Percentiles rank a stretch among this genome's conserved stretches.
Conservation (phyloP, 2,797 vertebrate genomes). For the Sebastes itinus region DNA sequence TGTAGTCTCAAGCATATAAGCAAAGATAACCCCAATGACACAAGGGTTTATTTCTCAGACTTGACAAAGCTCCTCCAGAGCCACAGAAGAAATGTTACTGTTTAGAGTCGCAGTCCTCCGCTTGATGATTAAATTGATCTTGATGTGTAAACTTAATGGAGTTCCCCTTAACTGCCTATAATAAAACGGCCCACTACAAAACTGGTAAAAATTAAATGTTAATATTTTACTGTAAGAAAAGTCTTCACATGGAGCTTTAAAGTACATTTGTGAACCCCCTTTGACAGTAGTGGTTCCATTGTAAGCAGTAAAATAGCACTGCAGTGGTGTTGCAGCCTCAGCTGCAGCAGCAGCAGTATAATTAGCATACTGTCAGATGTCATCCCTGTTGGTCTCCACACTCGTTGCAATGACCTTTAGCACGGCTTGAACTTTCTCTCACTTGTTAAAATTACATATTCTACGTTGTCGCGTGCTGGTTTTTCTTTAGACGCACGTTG, state of each 20-base stretch:
- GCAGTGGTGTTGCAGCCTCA: slow-evolving; percentile 20
- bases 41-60: not conserved
- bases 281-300: not conserved
- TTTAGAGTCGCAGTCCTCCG: not conserved
- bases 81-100: not conserved
- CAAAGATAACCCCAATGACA: not conserved
- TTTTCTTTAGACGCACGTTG: slow-evolving; percentile 50
- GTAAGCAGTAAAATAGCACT: not conserved
- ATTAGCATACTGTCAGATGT: slow-evolving; percentile 71
- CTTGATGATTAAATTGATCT: slow-evolving; percentile 12
- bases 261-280: slow-evolving; percentile 1
- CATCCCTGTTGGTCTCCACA: slow-evolving; percentile 56
- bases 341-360: slow-evolving; percentile 32
- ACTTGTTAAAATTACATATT: slow-evolving; percentile 65
- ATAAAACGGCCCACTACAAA: not conserved
- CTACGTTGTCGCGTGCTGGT: slow-evolving; percentile 26
- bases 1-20: not conserved
- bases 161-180: not conserved
- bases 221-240: not conserved
- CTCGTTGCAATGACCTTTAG: slow-evolving; percentile 74
- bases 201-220: not conserved
- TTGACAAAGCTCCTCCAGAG: not conserved
- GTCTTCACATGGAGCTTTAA: not conserved
- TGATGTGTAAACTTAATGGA: not conserved
- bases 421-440: slow-evolving; percentile 66